Evolutionary conservation across 2,797 vertebrate species (phyloP).

Genomic region (Amblyopsis hoosieri): DNA sequence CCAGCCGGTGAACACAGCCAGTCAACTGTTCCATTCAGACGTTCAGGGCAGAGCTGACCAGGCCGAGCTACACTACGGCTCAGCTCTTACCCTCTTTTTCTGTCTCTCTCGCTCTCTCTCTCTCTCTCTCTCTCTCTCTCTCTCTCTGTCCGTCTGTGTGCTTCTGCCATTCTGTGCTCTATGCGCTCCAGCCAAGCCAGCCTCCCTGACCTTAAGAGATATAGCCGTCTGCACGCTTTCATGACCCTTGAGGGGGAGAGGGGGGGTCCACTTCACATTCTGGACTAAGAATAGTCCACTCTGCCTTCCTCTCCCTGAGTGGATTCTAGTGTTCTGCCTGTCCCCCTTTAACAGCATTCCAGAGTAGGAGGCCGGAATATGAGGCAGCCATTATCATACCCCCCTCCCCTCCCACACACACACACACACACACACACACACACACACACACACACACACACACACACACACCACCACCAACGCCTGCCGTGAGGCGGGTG

Average conservation of each 20-base stretch:
- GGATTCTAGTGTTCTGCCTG: slow-evolving; percentile 68
- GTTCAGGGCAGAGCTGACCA: slow-evolving; percentile 24
- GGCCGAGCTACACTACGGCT: slow-evolving; percentile 57
- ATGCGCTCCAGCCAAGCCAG: slow-evolving; percentile 12
- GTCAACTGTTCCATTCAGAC: slow-evolving; percentile 63
- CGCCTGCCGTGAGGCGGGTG: slow-evolving; percentile 33
- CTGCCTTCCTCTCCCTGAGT: slow-evolving; percentile 42
- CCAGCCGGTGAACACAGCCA: slow-evolving; percentile 46
- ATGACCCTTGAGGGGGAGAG: slow-evolving; percentile 4
- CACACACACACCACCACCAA: slow-evolving; percentile 13
- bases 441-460: too few relatives aligned
- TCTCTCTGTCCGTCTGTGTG: not conserved
- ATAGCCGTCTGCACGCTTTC: slow-evolving; percentile 11
- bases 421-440: too few relatives aligned
- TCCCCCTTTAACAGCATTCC: slow-evolving; percentile 74
- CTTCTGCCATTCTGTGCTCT: not conserved
- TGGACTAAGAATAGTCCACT: slow-evolving; percentile 75
- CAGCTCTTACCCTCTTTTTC: slow-evolving; percentile 47
- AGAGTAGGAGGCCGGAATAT: slow-evolving; percentile 78
- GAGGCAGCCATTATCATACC: slow-evolving; percentile 64
- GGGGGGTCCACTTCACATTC: slow-evolving; percentile 61
- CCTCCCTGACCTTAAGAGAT: slow-evolving; percentile 41
- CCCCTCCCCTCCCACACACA: too few relatives aligned
- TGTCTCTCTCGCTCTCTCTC: not conserved
- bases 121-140: not conserved